These are phyloP conservation scores for Ciconia stormi DNA, from an alignment of 2,113 vertebrate genomes.

Conservation along the genomic window DNA sequence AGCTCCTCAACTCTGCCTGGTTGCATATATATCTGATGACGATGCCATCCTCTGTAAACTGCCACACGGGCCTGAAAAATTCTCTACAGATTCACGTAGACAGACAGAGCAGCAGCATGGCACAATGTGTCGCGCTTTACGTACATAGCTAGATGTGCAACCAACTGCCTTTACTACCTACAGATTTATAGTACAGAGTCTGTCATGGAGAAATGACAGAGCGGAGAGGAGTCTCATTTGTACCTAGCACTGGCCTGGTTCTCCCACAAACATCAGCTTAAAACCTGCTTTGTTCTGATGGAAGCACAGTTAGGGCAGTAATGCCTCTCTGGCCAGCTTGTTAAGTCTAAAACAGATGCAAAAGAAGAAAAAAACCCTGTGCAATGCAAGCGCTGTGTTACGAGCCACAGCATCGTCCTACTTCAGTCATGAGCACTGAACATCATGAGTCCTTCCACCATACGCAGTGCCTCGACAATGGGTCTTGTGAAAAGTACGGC, in stretches of 20 bases:
- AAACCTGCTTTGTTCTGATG: background rate
- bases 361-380: background rate
- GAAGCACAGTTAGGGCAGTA: background rate
- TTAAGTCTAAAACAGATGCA: background rate
- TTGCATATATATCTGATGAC: fast-evolving
- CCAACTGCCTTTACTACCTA: background rate
- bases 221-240: background rate
- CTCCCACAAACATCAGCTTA: background rate
- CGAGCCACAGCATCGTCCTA: background rate
- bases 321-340: background rate
- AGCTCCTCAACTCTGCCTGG: background rate
- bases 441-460: background rate
- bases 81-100: background rate
- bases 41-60: too few species aligned
- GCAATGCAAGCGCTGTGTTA: background rate
- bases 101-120: too few species aligned
- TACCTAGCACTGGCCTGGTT: background rate
- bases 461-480: background rate
- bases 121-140: fast-evolving
- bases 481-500: background rate
- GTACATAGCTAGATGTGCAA: background rate
- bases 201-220: background rate
- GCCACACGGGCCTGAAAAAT: background rate
- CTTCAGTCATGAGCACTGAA: background rate
- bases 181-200: too few species aligned